phyloP scores from a whole-genome alignment of 2,113 vertebrate species.

The Dicaeum eximium region DNA sequence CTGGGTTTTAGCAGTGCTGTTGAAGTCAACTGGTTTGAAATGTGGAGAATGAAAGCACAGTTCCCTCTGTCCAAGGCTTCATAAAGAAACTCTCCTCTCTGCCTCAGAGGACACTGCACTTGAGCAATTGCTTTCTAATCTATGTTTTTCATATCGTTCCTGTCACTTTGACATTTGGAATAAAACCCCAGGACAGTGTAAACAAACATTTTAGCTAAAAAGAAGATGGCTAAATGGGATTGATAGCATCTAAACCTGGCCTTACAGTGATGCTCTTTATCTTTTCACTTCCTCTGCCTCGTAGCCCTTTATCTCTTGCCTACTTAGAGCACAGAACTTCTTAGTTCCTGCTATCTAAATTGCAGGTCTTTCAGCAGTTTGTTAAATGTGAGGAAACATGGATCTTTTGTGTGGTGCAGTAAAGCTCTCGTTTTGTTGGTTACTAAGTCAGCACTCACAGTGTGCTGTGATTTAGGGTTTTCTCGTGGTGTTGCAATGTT shows the following conservation, averaged over 20 bases:
- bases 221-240: background rate
- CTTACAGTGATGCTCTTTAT: background rate
- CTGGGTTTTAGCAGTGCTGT: background rate
- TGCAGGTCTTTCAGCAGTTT: constrained; percentile 24
- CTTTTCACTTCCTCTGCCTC: background rate
- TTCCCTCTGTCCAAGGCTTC: background rate
- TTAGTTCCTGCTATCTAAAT: constrained; percentile 24
- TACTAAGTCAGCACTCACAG: background rate
- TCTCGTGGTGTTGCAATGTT: background rate
- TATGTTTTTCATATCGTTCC: background rate
- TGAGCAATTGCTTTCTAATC: constrained; percentile 38
- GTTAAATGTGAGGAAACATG: background rate
- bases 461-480: background rate
- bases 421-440: background rate
- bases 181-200: background rate
- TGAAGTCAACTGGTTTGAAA: background rate
- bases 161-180: constrained; percentile 27
- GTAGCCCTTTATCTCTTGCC: constrained; percentile 22
- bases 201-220: constrained; percentile 44
- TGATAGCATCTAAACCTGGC: constrained; percentile 28
- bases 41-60: background rate
- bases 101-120: background rate
- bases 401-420: constrained; percentile 18
- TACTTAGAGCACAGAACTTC: background rate
- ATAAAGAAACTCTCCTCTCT: background rate